Evolutionary conservation across 1,140 invertebrate species (phyloP).

Genomic region (Anastrepha obliqua): DNA sequence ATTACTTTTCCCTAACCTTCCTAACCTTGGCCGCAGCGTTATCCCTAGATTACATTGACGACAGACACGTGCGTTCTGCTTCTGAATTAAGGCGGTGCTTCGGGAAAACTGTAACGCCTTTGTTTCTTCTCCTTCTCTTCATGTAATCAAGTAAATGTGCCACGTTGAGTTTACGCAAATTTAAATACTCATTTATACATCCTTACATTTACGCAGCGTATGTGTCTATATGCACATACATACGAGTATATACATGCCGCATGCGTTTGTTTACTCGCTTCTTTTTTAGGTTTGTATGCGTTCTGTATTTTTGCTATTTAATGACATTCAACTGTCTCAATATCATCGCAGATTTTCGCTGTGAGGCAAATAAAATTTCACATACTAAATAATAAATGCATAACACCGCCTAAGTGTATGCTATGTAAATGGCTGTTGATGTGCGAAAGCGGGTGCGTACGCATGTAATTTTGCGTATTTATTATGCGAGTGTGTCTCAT

Average conservation of each 20-base stretch:
- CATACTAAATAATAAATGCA: constrained; percentile 15
- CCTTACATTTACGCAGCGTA: not conserved
- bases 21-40: no score
- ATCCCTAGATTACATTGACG: no score
- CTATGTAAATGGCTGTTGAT: not conserved
- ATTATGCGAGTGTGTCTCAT: not conserved
- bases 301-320: not conserved
- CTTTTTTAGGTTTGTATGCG: not conserved
- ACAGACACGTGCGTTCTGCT: no score
- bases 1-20: no score
- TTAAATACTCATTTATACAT: not conserved
- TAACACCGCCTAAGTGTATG: constrained; percentile 18
- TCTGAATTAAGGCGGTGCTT: no score
- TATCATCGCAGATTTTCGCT: not conserved
- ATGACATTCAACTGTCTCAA: not conserved
- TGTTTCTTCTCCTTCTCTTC: no score
- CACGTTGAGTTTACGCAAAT: no score
- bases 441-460: not conserved
- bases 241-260: not conserved
- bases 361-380: not conserved
- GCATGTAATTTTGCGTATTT: constrained; percentile 15
- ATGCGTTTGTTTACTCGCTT: not conserved
- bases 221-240: not conserved
- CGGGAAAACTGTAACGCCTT: no score
- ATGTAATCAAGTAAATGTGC: no score